These are phyloP conservation scores for Thamnaconus septentrionalis DNA, from an alignment of 2,113 vertebrate species.

Conservation along the genomic window DNA sequence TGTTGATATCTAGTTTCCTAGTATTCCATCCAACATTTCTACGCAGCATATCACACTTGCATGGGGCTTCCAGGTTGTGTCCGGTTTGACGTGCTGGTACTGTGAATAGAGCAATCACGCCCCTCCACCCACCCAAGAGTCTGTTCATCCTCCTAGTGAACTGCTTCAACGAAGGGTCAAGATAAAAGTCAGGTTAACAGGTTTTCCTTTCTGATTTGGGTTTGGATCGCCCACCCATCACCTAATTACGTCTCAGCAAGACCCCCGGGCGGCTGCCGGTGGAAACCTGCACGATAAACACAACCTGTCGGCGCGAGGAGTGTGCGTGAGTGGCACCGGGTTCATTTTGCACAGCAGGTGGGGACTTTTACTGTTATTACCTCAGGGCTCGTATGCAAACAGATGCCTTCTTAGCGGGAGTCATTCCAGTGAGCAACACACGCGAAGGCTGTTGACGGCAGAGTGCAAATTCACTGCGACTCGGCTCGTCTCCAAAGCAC, in stretches of 20 bases:
- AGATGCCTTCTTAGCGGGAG: conserved; percentile 70
- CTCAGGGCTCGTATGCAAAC: conserved; percentile 65
- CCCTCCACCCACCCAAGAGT: too few relatives aligned
- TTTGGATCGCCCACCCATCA: conserved; percentile 50
- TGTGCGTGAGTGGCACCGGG: conserved; percentile 42
- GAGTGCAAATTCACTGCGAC: conserved; percentile 6
- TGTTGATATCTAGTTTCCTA: too few relatives aligned
- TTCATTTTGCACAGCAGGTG: conserved; percentile 59
- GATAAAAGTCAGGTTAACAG: conserved; percentile 28
- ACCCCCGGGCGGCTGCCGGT: conserved; percentile 40
- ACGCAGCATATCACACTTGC: not conserved
- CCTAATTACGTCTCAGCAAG: conserved; percentile 60
- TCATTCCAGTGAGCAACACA: conserved; percentile 38
- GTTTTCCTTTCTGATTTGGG: conserved; percentile 40
- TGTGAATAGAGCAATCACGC: too few relatives aligned
- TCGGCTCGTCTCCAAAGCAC: too few relatives aligned
- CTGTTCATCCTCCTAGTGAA: conserved; percentile 38
- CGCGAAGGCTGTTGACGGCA: conserved; percentile 16
- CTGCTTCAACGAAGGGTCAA: conserved; percentile 28
- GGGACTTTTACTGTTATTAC: conserved; percentile 70
- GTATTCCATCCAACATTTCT: too few relatives aligned
- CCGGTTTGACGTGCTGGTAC: not conserved
- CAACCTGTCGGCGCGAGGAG: conserved; percentile 46
- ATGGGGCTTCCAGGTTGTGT: not conserved
- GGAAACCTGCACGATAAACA: conserved; percentile 57